Evolutionary conservation across 1,140 invertebrate species (phyloP).

Genomic region (Parasteatoda tepidariorum): DNA sequence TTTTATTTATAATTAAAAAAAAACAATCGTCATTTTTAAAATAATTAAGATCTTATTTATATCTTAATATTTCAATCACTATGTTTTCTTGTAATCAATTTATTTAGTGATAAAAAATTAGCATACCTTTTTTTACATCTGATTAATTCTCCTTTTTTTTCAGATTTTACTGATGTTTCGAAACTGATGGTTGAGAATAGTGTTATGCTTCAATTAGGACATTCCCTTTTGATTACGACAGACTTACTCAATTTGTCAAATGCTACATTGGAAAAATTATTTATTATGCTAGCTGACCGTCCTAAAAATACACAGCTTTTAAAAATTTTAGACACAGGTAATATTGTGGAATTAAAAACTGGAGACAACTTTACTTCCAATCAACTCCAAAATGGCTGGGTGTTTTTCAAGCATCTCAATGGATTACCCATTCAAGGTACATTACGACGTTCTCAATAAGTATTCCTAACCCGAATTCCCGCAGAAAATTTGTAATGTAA

Average conservation of each 20-base stretch:
- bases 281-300: neutral
- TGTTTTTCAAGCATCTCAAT: slow-evolving; percentile 40
- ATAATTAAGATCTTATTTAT: too few species aligned
- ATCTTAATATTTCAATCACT: too few species aligned
- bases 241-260: slow-evolving; percentile 10
- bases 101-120: too few species aligned
- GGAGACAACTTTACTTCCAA: slow-evolving; percentile 38
- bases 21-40: too few species aligned
- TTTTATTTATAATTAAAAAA: too few species aligned
- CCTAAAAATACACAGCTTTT: slow-evolving; percentile 23
- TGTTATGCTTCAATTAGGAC: slow-evolving; percentile 4
- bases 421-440: slow-evolving; percentile 22
- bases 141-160: too few species aligned
- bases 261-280: slow-evolving; percentile 18
- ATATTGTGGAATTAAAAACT: neutral
- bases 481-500: too few species aligned
- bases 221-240: slow-evolving; percentile 4
- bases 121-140: too few species aligned
- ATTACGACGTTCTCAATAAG: too few species aligned
- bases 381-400: slow-evolving; percentile 14
- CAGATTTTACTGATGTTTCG: slow-evolving; percentile 10
- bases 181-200: neutral
- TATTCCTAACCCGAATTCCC: too few species aligned
- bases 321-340: slow-evolving; percentile 11
- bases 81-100: too few species aligned